Base-by-base conservation (phyloP, 1,140 invertebrate genomes). In the Adoxophyes honmai region DNA sequence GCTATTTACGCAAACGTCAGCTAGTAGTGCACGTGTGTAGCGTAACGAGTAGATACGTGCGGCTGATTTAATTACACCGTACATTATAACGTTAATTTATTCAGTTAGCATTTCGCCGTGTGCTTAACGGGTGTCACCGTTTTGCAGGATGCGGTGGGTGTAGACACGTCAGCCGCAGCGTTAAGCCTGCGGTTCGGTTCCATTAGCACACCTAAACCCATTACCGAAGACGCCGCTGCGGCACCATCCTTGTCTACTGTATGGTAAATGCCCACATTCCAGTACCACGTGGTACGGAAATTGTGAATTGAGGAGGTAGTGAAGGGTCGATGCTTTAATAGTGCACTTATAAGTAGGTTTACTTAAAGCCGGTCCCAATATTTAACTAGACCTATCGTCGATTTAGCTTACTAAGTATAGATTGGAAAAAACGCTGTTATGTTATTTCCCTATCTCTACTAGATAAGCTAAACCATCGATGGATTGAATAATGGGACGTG, bases 181-280 rank as follows among this genome's bases (percentile, higher is more conserved):
- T 61, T 73, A 71, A 74, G 73, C 69, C 60, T 81, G 80, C 68
- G 78, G 80, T 81, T 73, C 64, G 55, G 58, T 75, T 79, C 78
- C 80, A 83, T 81, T 83, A 81, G 72, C 66, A 71, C 59, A 64
- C 68, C 66, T 75, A 75, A 82, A 74, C 64, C 72, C 70, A 75
- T 80, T 81, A 81, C 64, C 62, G 66, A 59, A 78, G 68, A 77
- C 67, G 70, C 72, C 65, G 70, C 39, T 59, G 37, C 48, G 48
- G 34, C n/a, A n/a, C 42, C 21, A 48, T 48, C 42, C 42, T 13
- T 39, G 16, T 16, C 39, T 21, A 13, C 36, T 13, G 39, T 44
- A 14, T 44, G 42, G 18, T 18, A 48, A 21, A 28, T 48, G 9
- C 39, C 18, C 21, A n/a, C 5, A n/a, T 38, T 28, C 21, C 21